Evolutionary conservation across 2,113 vertebrate genomes (phyloP).

Genomic region (Nothocercus nigrocapillus): DNA sequence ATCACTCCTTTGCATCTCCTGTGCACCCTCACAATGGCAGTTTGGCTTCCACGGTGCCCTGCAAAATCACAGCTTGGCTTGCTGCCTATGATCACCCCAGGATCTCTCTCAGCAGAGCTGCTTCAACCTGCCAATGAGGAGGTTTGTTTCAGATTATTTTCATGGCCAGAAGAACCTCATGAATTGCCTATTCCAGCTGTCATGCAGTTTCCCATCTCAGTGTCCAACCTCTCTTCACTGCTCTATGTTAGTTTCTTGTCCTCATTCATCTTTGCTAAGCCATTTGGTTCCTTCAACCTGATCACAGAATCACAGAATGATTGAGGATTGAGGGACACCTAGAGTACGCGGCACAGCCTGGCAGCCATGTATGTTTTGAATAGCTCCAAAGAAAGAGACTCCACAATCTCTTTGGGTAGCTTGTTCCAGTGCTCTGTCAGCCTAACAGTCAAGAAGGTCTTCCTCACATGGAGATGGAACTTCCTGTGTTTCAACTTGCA

Average conservation of each 20-base stretch:
- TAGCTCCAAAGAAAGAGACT: too few relatives aligned
- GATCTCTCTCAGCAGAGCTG: background rate
- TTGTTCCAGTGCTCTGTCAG: too few relatives aligned
- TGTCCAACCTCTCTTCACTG: background rate
- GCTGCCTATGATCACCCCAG: background rate
- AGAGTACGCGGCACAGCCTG: too few relatives aligned
- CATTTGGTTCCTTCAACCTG: background rate
- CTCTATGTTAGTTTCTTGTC: background rate
- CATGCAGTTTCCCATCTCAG: background rate
- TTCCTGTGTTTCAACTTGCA: too few relatives aligned
- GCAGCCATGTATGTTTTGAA: too few relatives aligned
- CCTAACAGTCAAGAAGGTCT: too few relatives aligned
- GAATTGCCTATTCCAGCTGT: background rate
- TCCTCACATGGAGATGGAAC: too few relatives aligned
- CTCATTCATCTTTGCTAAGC: background rate
- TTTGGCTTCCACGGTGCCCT: background rate
- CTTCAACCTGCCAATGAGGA: accelerated
- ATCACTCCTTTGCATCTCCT: background rate
- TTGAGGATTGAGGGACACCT: too few relatives aligned
- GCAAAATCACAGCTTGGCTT: background rate
- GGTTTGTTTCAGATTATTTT: background rate
- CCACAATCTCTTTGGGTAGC: too few relatives aligned
- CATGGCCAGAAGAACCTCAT: background rate
- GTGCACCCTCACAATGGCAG: accelerated
- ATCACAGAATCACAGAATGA: too few relatives aligned